Evolutionary conservation across 2,797 vertebrate genomes (phyloP).

Genomic region (Tokudaia tokunoshimensis): DNA sequence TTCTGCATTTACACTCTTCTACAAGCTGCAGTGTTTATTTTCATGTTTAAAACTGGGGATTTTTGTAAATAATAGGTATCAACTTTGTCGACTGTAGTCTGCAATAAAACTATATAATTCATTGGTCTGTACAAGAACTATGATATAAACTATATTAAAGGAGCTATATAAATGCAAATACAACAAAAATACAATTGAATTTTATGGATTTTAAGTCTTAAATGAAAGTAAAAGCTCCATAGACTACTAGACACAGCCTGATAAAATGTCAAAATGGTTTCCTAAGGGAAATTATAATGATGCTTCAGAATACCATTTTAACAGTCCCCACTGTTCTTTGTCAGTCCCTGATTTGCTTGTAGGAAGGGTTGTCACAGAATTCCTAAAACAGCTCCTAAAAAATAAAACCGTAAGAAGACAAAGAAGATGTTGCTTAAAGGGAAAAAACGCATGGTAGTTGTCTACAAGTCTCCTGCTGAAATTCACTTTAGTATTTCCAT

Average conservation of each 20-base stretch:
- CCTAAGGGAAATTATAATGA: conserved; percentile 71
- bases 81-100: conserved; percentile 13
- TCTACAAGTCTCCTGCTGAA: conserved; percentile 53
- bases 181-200: conserved; percentile 70
- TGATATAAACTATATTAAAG: conserved; percentile 65
- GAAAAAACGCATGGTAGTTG: conserved; percentile 38
- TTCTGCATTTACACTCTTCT: neutral
- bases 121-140: conserved; percentile 63
- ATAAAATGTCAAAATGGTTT: conserved; percentile 74
- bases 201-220: conserved; percentile 77
- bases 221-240: conserved; percentile 70
- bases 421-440: conserved; percentile 49
- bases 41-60: neutral
- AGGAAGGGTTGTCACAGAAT: conserved; percentile 45
- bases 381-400: conserved; percentile 50
- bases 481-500: conserved; percentile 65
- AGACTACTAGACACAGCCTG: conserved; percentile 46
- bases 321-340: conserved; percentile 58
- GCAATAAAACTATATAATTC: conserved; percentile 53
- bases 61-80: conserved; percentile 63
- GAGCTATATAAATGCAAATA: conserved; percentile 80
- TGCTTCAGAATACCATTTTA: conserved; percentile 69
- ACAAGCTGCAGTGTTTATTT: conserved; percentile 30
- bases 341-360: conserved; percentile 46
- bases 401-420: conserved; percentile 51